These are phyloP conservation scores for Apamea crenata DNA, from an alignment of 2,888 invertebrate genomes.

Conservation along the genomic window DNA sequence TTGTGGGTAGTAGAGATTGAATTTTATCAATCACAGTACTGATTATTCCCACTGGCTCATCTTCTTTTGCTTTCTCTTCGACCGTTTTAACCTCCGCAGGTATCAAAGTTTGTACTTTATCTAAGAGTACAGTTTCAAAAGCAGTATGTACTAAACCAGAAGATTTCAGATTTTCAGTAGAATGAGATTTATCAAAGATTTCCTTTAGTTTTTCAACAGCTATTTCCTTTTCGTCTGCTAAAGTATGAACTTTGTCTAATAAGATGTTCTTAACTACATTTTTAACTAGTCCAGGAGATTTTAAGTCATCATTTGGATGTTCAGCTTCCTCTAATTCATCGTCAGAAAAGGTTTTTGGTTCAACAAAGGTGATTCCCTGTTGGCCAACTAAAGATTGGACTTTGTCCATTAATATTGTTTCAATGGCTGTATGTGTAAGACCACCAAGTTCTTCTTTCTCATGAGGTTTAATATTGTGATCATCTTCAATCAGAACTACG, in stretches of 20 bases:
- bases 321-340: conserved; percentile 46
- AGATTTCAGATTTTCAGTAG: conserved; percentile 48
- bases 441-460: conserved; percentile 36
- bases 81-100: conserved; percentile 11
- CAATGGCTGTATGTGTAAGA: conserved; percentile 46
- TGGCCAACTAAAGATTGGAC: conserved; percentile 57
- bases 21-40: conserved; percentile 43
- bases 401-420: conserved; percentile 63
- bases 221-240: conserved; percentile 48
- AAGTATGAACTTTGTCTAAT: conserved; percentile 80
- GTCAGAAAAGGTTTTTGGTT: conserved; percentile 61
- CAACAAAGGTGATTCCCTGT: conserved; percentile 57
- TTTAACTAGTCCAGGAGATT: conserved; percentile 77
- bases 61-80: not conserved
- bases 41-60: conserved; percentile 20
- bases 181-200: conserved; percentile 32
- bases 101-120: conserved; percentile 82
- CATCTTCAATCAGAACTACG: conserved; percentile 27
- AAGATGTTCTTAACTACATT: conserved; percentile 89
- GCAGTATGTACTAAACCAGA: conserved; percentile 82
- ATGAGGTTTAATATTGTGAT: not conserved
- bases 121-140: conserved; percentile 87
- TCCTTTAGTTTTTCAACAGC: conserved; percentile 44
- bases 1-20: conserved; percentile 24
- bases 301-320: conserved; percentile 51